Evolutionary conservation across 1,140 invertebrate genomes (phyloP), one percentile per base, ranked within the genome.

Genomic region (Drosophila yakuba): DNA sequence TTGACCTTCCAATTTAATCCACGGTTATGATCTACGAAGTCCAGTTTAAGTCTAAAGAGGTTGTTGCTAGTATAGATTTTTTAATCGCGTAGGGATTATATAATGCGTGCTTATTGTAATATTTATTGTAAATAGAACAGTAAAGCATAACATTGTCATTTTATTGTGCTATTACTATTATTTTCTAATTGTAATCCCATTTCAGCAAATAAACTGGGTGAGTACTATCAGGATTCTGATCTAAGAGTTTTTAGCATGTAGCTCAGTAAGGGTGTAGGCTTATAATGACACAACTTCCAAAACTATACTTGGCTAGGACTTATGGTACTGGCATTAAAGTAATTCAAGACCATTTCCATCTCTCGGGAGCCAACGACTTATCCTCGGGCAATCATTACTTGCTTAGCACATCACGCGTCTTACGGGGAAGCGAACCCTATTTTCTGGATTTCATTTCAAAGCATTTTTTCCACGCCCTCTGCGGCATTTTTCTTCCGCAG

Each of bases 401-500:
- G 20, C 38, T 69, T 32, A 28, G 50, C 54, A 28, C 32, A 38
- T 28, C 36, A 28, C 6, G 25, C 43, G 17, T 71, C 66, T 71
- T 71, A 50, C 69, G 50, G 51, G n/a, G 15, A 62, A 28, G 44
- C 35, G 6, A 63, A 59, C 58, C 36, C 52, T 35, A 41, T 57
- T 32, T 69, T 69, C 50, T 39, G 63, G 54, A 50, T 67, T 75
- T 68, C 47, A 52, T 63, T 44, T 62, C 44, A 45, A 56, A 25
- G 55, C 35, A 43, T 52, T 50, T 58, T 61, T 64, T 61, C 57
- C 41, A 66, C 67, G 54, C 28, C 57, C 51, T 51, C 41, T 61
- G 66, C 66, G 50, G 66, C 60, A 75, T 83, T 84, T 68, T 84
- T 84, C 66, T 73, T 60, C 80, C 64, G 74, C 80, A 84, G 72